Percentiles rank a stretch among this genome's conserved stretches.
phyloP scores from a whole-genome alignment of 1,140 invertebrate species.

The Cheumatopsyche charites region DNA sequence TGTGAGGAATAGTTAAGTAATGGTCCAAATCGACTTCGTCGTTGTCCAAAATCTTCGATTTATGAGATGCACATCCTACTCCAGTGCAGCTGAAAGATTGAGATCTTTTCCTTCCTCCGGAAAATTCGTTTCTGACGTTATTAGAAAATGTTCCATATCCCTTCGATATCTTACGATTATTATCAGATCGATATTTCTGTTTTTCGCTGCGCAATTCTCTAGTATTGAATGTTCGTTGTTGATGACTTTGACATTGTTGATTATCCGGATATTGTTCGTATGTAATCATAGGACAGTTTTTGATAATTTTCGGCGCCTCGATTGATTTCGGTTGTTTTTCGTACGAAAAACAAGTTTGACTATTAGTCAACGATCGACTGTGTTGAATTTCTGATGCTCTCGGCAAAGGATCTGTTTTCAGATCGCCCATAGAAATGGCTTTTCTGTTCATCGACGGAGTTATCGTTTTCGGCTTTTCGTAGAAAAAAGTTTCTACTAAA shows the following conservation, averaged over 20 bases:
- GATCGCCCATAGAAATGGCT: conserved; percentile 22
- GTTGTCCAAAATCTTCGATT: conserved; percentile 22
- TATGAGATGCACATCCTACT: neutral
- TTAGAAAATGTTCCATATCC: neutral
- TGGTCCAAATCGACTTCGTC: conserved; percentile 41
- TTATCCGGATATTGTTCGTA: no score
- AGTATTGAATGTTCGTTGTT: no score
- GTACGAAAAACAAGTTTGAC: neutral
- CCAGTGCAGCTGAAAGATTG: conserved; percentile 33
- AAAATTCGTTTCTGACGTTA: neutral
- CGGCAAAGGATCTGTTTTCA: neutral
- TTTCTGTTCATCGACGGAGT: conserved; percentile 7
- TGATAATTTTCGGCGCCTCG: neutral
- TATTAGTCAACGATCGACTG: conserved; percentile 19
- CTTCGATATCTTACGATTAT: neutral
- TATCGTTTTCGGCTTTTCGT: conserved; percentile 39
- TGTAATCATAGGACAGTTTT: no score
- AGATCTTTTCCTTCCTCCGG: conserved; percentile 29
- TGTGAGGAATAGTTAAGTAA: conserved; percentile 39
- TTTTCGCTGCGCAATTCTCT: neutral
- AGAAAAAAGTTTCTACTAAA: conserved; percentile 40
- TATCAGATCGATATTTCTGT: neutral
- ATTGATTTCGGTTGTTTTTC: conserved; percentile 2
- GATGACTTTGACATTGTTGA: no score
- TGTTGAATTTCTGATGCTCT: neutral